Evolutionary conservation across 1,140 invertebrate genomes (phyloP).

Genomic region (Uloborus diversus): DNA sequence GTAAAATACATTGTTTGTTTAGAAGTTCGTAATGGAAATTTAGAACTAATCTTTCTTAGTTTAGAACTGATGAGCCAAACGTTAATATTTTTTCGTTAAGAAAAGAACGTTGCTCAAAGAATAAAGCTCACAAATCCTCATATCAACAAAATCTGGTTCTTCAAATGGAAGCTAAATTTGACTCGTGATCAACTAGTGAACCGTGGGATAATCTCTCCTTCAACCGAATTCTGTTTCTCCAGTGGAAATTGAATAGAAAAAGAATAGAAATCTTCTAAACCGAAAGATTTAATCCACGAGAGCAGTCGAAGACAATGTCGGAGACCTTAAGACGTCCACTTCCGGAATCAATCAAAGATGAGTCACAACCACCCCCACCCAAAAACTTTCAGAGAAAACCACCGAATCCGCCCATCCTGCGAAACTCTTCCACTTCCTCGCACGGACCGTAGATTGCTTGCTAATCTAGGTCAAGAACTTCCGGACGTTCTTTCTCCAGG

Average conservation of each 20-base stretch:
- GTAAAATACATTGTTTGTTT: too few species aligned
- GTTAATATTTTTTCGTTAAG: too few species aligned
- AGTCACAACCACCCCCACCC: not conserved
- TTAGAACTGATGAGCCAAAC: too few species aligned
- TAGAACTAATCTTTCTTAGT: too few species aligned
- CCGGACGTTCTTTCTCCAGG: not conserved
- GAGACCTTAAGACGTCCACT: not conserved
- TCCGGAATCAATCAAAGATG: not conserved
- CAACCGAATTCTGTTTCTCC: too few species aligned
- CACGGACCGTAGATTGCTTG: not conserved
- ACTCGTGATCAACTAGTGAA: too few species aligned
- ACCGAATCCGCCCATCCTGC: not conserved
- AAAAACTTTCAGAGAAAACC: not conserved
- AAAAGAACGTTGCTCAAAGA: too few species aligned
- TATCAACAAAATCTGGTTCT: too few species aligned
- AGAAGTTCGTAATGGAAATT: too few species aligned
- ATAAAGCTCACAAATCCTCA: too few species aligned
- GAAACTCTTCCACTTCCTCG: not conserved
- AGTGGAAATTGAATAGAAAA: not conserved
- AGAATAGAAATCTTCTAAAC: not conserved
- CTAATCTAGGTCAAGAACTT: slow-evolving; percentile 42
- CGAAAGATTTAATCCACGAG: not conserved
- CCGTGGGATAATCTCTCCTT: too few species aligned
- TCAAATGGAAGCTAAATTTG: too few species aligned
- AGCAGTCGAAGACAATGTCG: not conserved